Evolutionary conservation across 2,113 vertebrate genomes (phyloP).

Genomic region (Ibidorhyncha struthersii): DNA sequence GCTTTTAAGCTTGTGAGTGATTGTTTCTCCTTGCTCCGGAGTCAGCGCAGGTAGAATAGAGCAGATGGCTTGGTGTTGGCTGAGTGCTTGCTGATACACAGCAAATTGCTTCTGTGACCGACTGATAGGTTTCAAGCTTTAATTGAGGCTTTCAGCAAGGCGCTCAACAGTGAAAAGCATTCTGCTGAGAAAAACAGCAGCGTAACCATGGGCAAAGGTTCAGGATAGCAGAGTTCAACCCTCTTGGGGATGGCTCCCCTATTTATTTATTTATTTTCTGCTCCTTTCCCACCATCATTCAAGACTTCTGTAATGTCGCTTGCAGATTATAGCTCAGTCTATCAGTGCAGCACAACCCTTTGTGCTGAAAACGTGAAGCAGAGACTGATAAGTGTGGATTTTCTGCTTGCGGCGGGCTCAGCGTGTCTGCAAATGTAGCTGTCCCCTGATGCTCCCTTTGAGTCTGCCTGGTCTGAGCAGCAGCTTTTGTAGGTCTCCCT

Average conservation of each 20-base stretch:
- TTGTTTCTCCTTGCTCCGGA: neutral
- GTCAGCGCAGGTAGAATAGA: neutral
- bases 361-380: neutral
- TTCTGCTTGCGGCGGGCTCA: neutral
- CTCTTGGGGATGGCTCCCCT: constrained; percentile 14
- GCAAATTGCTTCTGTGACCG: constrained; percentile 42
- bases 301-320: neutral
- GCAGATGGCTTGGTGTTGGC: constrained; percentile 39
- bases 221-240: constrained; percentile 48
- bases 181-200: constrained; percentile 50
- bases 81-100: constrained; percentile 54
- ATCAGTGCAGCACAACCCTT: neutral
- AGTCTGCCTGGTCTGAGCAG: neutral
- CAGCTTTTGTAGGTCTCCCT: neutral
- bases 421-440: neutral
- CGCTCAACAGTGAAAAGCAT: constrained; percentile 8
- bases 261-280: constrained; percentile 20
- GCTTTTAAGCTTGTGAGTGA: neutral
- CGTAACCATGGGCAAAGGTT: constrained; percentile 53
- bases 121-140: constrained; percentile 60
- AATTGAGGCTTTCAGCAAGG: constrained; percentile 62
- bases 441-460: neutral
- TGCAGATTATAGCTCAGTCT: neutral
- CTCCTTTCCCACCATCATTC: constrained; percentile 35
- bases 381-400: neutral